phyloP scores from a whole-genome alignment of 1,140 invertebrate species.

The Procambarus clarkii region DNA sequence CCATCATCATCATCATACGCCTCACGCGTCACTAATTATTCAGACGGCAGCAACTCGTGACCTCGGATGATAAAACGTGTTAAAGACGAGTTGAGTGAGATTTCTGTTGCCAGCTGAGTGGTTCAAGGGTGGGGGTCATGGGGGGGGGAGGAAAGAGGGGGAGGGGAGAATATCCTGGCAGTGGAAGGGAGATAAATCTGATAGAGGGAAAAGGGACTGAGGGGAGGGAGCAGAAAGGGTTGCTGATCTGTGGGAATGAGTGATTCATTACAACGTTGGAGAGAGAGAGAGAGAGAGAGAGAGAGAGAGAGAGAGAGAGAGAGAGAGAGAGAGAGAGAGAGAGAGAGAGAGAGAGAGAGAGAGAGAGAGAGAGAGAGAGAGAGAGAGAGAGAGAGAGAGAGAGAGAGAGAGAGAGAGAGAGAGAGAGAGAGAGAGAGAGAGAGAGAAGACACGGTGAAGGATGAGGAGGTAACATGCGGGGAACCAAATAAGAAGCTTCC shows the following conservation, averaged over 20 bases:
- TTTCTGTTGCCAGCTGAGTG: neutral
- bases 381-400: conserved; percentile 20
- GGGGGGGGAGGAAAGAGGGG: neutral
- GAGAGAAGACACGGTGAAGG: neutral
- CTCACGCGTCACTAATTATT: too few species aligned
- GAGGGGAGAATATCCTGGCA: neutral
- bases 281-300: neutral
- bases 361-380: neutral
- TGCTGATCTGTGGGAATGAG: too few species aligned
- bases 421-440: conserved; percentile 33
- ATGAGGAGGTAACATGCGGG: too few species aligned
- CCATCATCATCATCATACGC: too few species aligned
- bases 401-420: conserved; percentile 47
- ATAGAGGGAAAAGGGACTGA: too few species aligned
- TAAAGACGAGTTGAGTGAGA: too few species aligned
- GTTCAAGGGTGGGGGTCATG: neutral
- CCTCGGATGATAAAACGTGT: too few species aligned
- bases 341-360: neutral
- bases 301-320: neutral
- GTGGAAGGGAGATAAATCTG: neutral
- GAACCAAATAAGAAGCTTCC: too few species aligned
- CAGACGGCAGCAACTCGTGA: too few species aligned
- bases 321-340: neutral
- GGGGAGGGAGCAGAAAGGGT: too few species aligned
- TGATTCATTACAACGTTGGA: too few species aligned